A percentile compares a stretch with the other conserved stretches of the same genome.
Conservation (phyloP, 2,888 invertebrate species). For the Ypsolopha scabrella region DNA sequence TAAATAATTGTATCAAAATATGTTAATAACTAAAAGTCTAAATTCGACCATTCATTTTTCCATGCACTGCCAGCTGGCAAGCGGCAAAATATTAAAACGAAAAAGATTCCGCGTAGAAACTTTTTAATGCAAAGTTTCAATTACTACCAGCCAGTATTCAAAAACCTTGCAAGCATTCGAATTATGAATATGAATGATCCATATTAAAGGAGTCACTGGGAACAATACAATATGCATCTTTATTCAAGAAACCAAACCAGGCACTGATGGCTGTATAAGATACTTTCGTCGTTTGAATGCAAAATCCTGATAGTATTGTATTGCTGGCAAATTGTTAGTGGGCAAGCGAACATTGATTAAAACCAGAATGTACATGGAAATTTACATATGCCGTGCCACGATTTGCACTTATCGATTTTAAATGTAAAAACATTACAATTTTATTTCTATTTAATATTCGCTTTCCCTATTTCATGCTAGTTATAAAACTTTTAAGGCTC, state of each 20-base stretch:
- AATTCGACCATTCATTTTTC: no score
- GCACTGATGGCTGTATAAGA: conserved; percentile 41
- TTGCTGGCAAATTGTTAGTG: conserved; percentile 25
- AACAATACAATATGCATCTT: conserved; percentile 53
- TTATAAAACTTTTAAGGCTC: no score
- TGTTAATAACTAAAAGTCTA: no score
- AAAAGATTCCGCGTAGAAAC: no score
- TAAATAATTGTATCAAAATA: no score
- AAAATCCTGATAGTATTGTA: conserved; percentile 51
- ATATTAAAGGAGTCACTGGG: conserved; percentile 8
- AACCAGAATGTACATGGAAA: conserved; percentile 54
- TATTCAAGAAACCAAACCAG: conserved; percentile 27
- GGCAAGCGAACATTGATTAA: conserved; percentile 54
- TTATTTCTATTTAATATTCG: conserved; percentile 10
- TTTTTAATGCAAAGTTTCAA: no score
- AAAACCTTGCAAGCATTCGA: not conserved
- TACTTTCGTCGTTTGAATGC: conserved; percentile 54
- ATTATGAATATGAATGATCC: conserved; percentile 9
- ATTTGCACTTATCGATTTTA: conserved; percentile 56
- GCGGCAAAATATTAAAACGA: no score
- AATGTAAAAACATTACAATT: conserved; percentile 20
- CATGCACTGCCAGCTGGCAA: no score
- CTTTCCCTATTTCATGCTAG: not conserved
- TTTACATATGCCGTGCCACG: conserved; percentile 63
- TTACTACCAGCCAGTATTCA: no score